Percentiles rank a stretch among this genome's conserved stretches.
These are phyloP conservation scores for Morelia viridis DNA, from an alignment of 2,797 vertebrate genomes.

Conservation along the genomic window DNA sequence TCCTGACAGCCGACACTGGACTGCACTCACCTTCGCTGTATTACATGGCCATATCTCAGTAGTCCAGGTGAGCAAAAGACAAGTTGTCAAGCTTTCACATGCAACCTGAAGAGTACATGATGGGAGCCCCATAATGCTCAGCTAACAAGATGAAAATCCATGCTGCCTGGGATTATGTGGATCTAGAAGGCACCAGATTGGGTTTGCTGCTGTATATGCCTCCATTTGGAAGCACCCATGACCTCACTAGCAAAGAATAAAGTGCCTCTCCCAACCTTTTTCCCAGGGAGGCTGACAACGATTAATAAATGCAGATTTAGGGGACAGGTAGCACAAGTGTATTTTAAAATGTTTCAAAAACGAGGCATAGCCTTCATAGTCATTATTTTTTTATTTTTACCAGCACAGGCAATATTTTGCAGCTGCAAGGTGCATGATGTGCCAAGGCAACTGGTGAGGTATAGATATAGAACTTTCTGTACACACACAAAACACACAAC, in stretches of 20 bases:
- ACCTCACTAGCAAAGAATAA: neutral
- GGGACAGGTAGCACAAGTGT: neutral
- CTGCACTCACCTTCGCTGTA: slow-evolving; percentile 90
- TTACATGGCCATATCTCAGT: slow-evolving; percentile 96
- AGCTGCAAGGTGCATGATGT: neutral
- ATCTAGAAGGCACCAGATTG: neutral
- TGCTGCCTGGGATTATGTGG: neutral
- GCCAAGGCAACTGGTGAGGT: neutral
- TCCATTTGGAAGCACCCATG: neutral
- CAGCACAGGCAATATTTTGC: neutral
- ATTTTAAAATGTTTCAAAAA: neutral
- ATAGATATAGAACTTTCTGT: neutral
- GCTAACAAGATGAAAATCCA: neutral
- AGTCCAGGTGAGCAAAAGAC: slow-evolving; percentile 83
- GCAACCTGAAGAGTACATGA: rapidly evolving
- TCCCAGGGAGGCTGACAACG: neutral
- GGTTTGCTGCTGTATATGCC: neutral
- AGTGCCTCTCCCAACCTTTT: neutral
- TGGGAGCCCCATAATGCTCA: neutral
- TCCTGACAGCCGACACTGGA: slow-evolving; percentile 95
- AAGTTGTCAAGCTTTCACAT: rapidly evolving
- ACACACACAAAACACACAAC: neutral
- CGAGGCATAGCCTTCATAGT: neutral
- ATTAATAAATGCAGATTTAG: neutral
- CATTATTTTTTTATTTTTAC: neutral